phyloP scores from a whole-genome alignment of 2,888 invertebrate genomes.

The Leptopilina myrica region DNA sequence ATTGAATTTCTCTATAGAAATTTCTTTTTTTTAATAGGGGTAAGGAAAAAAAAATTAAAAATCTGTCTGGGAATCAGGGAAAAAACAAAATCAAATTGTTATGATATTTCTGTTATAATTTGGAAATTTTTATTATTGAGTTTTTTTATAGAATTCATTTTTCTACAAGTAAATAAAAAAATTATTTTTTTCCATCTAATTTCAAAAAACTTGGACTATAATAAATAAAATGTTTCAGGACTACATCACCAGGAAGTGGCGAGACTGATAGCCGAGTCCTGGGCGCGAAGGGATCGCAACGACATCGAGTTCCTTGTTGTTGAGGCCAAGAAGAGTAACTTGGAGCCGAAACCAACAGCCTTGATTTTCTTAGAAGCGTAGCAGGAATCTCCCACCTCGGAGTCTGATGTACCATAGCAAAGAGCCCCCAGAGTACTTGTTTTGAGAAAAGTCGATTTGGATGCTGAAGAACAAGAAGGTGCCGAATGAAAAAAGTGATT shows the following conservation, averaged over 20 bases:
- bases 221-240: conserved; percentile 58
- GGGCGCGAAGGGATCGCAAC: conserved; percentile 91
- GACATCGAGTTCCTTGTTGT: conserved; percentile 96
- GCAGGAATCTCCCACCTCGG: conserved; percentile 80
- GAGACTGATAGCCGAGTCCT: conserved; percentile 93
- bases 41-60: no score
- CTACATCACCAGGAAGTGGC: conserved; percentile 85
- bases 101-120: no score
- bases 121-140: no score
- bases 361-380: conserved; percentile 94
- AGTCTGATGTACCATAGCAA: conserved; percentile 73
- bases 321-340: conserved; percentile 93
- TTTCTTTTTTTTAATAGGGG: no score
- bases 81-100: no score
- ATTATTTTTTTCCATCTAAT: no score
- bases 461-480: conserved; percentile 32
- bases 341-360: conserved; percentile 94
- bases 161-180: no score
- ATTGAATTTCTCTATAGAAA: no score
- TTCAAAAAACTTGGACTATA: no score
- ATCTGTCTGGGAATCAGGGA: no score
- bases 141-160: no score
- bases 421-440: conserved; percentile 52
- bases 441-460: conserved; percentile 40
- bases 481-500: conserved; percentile 26